These are phyloP conservation scores for Drosophila saltans DNA, from an alignment of 1,140 invertebrate genomes.

Conservation along the genomic window DNA sequence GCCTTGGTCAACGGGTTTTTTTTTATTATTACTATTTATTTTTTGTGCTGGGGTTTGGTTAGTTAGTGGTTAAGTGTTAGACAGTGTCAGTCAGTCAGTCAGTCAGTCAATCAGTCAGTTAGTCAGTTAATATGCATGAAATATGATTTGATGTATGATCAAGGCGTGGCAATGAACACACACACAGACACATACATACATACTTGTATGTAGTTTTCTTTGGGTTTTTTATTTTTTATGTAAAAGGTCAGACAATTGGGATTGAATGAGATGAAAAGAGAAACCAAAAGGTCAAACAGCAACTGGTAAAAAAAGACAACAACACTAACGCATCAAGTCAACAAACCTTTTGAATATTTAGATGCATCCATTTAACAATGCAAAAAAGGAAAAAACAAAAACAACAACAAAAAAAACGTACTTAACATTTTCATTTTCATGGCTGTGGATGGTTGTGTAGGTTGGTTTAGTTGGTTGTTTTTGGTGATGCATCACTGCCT, in stretches of 20 bases:
- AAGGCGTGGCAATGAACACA: conserved; percentile 42
- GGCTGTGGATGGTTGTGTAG: conserved; percentile 30
- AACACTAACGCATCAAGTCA: conserved; percentile 28
- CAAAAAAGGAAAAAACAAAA: conserved; percentile 22
- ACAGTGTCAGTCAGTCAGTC: conserved; percentile 21
- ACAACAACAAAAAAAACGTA: conserved; percentile 16
- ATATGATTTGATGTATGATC: conserved; percentile 17
- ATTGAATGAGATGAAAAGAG: conserved; percentile 24
- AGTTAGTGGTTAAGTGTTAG: conserved; percentile 13
- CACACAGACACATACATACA: not conserved
- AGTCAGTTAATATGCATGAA: conserved; percentile 45
- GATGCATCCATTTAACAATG: conserved; percentile 63
- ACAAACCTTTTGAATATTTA: conserved; percentile 50
- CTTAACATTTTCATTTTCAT: conserved; percentile 65
- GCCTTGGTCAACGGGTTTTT: conserved; percentile 55
- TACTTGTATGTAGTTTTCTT: conserved; percentile 6
- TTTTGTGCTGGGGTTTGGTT: conserved; percentile 16
- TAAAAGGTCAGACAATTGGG: conserved; percentile 41
- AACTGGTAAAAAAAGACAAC: not conserved
- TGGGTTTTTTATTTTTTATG: conserved; percentile 4
- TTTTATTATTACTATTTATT: not conserved
- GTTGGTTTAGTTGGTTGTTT: not conserved
- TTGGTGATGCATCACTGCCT: conserved; percentile 46
- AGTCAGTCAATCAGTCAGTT: conserved; percentile 32
- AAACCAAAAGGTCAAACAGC: conserved; percentile 53